These are phyloP conservation scores for Mercenaria mercenaria DNA, from an alignment of 1,140 invertebrate species.

Conservation along the genomic window DNA sequence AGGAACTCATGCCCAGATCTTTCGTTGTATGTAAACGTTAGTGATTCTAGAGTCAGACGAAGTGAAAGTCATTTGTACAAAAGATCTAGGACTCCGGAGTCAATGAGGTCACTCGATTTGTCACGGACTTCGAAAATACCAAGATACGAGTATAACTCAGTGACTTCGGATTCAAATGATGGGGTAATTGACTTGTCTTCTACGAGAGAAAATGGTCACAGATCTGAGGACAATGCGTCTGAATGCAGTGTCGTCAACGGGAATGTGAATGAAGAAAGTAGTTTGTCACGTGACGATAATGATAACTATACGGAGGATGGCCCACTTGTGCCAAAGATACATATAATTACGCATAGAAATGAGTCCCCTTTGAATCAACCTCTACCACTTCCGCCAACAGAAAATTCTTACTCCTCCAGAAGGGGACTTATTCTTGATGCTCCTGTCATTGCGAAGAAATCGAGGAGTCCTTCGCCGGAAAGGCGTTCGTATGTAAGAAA, in stretches of 20 bases:
- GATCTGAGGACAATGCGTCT: constrained; percentile 59
- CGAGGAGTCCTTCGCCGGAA: constrained; percentile 81
- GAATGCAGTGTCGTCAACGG: constrained; percentile 41
- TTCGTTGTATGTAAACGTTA: not conserved
- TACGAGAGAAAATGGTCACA: constrained; percentile 30
- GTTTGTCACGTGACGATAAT: constrained; percentile 59
- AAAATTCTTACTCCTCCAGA: constrained; percentile 80
- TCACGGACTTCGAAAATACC: constrained; percentile 62
- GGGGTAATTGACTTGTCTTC: constrained; percentile 74
- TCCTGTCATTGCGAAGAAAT: constrained; percentile 77
- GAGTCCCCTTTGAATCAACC: constrained; percentile 76
- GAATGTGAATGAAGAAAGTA: constrained; percentile 67
- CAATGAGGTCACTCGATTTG: constrained; percentile 73
- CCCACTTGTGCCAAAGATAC: constrained; percentile 78
- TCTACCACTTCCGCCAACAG: constrained; percentile 78
- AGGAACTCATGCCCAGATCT: constrained; percentile 65
- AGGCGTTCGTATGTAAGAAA: constrained; percentile 77
- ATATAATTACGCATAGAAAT: constrained; percentile 76
- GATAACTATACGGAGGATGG: constrained; percentile 56
- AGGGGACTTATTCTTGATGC: constrained; percentile 83
- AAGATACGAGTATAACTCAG: constrained; percentile 29
- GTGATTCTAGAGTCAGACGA: constrained; percentile 22
- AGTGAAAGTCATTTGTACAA: constrained; percentile 65
- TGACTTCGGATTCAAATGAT: constrained; percentile 64
- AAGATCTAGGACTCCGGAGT: constrained; percentile 67